Conservation (phyloP, 2,888 invertebrate genomes). For the Herminia tarsipennalis region DNA sequence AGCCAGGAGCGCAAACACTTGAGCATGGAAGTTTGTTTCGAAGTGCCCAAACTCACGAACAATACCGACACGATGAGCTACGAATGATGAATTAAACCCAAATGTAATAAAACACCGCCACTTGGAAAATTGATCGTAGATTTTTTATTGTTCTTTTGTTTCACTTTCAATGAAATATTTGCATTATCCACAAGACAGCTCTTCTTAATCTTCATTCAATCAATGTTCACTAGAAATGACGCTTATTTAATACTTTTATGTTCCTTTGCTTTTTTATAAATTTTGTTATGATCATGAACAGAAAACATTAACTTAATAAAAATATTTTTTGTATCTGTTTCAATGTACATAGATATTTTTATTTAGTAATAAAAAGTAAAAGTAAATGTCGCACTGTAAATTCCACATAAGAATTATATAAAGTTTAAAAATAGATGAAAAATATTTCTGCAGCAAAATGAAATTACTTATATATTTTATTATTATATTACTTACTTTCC, state of each 20-base stretch:
- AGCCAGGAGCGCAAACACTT: slow-evolving; percentile 81
- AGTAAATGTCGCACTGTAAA: too few relatives aligned
- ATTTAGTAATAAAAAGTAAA: too few relatives aligned
- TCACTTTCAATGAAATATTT: too few relatives aligned
- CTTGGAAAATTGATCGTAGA: slow-evolving; percentile 19
- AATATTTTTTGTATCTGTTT: too few relatives aligned
- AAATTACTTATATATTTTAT: not conserved
- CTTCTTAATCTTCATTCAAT: too few relatives aligned
- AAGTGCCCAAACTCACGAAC: slow-evolving; percentile 81
- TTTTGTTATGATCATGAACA: too few relatives aligned
- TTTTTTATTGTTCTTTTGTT: slow-evolving; percentile 16
- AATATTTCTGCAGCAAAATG: not conserved
- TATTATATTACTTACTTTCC: slow-evolving; percentile 65
- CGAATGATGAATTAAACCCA: slow-evolving; percentile 56
- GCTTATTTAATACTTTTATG: too few relatives aligned
- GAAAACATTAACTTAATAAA: too few relatives aligned
- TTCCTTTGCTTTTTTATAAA: too few relatives aligned
- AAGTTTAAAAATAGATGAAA: not conserved
- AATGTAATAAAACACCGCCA: slow-evolving; percentile 46
- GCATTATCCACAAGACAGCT: too few relatives aligned
- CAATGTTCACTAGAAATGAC: slow-evolving; percentile 16
- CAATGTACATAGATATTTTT: too few relatives aligned
- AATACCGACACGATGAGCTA: slow-evolving; percentile 73
- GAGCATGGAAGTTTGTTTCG: slow-evolving; percentile 80
- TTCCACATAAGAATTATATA: too few relatives aligned